Evolutionary conservation across 1,140 invertebrate genomes (phyloP).

Genomic region (Muscidifurax raptorellus): DNA sequence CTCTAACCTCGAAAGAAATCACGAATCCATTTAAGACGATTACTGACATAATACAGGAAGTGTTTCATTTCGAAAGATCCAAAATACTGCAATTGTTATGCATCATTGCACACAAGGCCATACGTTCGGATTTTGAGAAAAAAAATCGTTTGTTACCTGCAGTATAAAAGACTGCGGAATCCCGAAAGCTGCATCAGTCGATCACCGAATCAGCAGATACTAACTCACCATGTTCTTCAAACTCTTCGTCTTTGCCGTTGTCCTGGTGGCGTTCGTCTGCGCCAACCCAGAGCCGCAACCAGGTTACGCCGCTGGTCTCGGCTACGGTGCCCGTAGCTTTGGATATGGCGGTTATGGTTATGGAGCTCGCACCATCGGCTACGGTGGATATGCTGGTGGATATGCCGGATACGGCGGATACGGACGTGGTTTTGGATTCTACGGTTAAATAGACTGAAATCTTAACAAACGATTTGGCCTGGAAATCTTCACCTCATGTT

Average conservation of each 20-base stretch:
- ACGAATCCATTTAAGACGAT: too few species aligned
- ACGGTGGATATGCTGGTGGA: neutral
- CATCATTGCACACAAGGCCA: neutral
- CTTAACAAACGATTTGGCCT: too few species aligned
- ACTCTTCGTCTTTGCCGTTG: slow-evolving; percentile 22
- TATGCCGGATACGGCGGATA: neutral
- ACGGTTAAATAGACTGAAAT: too few species aligned
- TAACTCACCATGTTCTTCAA: slow-evolving; percentile 34
- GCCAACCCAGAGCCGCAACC: slow-evolving; percentile 4
- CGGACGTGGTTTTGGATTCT: too few species aligned
- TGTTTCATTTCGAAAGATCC: too few species aligned
- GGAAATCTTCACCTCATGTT: too few species aligned
- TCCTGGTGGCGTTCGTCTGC: slow-evolving; percentile 13
- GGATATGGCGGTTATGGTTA: slow-evolving; percentile 11
- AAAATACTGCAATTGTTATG: too few species aligned
- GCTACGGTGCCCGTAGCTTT: neutral
- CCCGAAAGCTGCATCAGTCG: slow-evolving; percentile 3
- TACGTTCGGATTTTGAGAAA: neutral
- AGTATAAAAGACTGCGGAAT: neutral
- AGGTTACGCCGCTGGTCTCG: neutral
- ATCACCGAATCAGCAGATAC: slow-evolving; percentile 7
- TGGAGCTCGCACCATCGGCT: neutral
- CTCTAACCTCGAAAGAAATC: too few species aligned
- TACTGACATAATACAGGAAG: too few species aligned
- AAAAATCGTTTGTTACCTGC: neutral